Evolutionary conservation across 2,113 vertebrate genomes (phyloP), one percentile per base, ranked within the genome.

Genomic region (Porphyrio hochstetteri): DNA sequence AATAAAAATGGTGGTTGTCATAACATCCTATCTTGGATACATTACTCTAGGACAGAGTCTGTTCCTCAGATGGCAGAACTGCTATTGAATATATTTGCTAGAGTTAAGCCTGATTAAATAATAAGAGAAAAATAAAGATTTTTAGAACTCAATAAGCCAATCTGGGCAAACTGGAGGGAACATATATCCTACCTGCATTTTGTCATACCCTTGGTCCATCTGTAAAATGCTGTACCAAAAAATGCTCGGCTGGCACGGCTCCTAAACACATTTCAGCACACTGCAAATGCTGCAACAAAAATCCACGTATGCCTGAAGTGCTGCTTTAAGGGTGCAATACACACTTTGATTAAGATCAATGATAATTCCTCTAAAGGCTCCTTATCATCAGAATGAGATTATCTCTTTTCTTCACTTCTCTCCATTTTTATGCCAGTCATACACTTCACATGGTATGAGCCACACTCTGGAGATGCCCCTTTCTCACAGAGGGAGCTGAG

Each of bases 1-100:
- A 96, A 97, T 95, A 95, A 96, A 97, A 97, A 97, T 96, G 85
- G 89, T 1, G 33, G 77, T 83, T 92, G 76, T 85, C 63, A n/a
- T 63, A 92, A 94, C 91, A 96, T 91, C 85, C 17, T 96, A 81
- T 95, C 92, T 90, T 83, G 82, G 63, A 92, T 86, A 86, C 63
- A 77, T 93, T 94, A 85, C 53, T 46, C 65, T 71, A n/a, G 23
- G 61, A 95, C 72, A 96, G 92, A 95, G 87, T 31, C 77, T 88
- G 80, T 40, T 93, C 80, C 76, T 95, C 59, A 68, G 60, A 87
- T 77, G 72, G 68, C 38, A 79, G 70, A 92, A 82, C 63, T 92
- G 50, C 71, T 68, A 35, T 25, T 40, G 59, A 84, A 94, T 88
- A 82, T 67, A 93, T 64, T 91, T 94, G 74, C 71, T 88, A 86